Percentiles rank a stretch among this genome's conserved stretches.
Evolutionary conservation across 2,888 invertebrate species (phyloP).

Genomic region (Zhengitettix transpicula): DNA sequence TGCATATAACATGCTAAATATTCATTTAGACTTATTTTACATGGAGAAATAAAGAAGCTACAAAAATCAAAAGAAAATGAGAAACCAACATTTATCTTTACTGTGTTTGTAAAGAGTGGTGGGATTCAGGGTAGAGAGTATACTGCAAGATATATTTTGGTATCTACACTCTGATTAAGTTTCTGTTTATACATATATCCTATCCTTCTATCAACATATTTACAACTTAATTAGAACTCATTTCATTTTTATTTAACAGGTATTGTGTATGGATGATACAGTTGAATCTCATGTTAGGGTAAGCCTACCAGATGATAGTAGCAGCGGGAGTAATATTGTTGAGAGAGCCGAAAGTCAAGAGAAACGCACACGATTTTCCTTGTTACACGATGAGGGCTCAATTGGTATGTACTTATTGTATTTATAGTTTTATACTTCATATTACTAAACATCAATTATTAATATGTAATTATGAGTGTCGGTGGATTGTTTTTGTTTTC

Average conservation of each 20-base stretch:
- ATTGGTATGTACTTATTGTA: conserved; percentile 31
- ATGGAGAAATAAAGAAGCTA: too few species aligned
- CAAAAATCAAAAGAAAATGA: too few species aligned
- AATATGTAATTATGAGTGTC: too few species aligned
- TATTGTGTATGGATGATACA: conserved; percentile 7
- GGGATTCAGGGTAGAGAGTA: too few species aligned
- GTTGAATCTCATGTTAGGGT: conserved; percentile 6
- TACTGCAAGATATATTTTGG: too few species aligned
- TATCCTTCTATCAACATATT: background rate
- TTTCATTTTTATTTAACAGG: background rate
- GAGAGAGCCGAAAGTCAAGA: conserved; percentile 30
- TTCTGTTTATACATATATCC: conserved; percentile 1
- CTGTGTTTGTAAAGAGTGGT: too few species aligned
- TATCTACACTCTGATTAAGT: too few species aligned
- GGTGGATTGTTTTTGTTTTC: too few species aligned
- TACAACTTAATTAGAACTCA: background rate
- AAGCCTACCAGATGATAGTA: conserved; percentile 4
- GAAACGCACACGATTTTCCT: conserved; percentile 55
- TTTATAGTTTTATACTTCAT: background rate
- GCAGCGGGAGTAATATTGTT: conserved; percentile 15
- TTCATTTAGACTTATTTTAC: too few species aligned
- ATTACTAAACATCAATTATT: too few species aligned
- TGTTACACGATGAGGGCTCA: conserved; percentile 83
- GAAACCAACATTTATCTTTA: too few species aligned
- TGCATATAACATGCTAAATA: too few species aligned